A percentile compares a stretch with the other conserved stretches of the same genome.
These are phyloP conservation scores for Pachyseris speciosa DNA, from an alignment of 64 coral and sea anemone species.

Conservation along the genomic window DNA sequence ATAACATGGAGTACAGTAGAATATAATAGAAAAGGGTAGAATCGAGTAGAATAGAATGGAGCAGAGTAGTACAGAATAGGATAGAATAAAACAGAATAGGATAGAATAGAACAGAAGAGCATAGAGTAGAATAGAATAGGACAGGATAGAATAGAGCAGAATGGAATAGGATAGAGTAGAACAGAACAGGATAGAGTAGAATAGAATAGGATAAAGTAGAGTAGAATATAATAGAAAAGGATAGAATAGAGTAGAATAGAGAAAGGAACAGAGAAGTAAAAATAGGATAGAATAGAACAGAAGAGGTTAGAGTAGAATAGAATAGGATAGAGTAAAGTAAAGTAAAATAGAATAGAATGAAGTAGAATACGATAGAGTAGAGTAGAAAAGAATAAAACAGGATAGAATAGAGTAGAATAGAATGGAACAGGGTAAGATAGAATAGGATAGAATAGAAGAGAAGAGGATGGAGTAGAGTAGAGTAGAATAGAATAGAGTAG, in stretches of 20 bases:
- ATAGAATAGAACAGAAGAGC: background rate
- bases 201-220: background rate
- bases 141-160: background rate
- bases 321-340: background rate
- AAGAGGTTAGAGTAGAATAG: background rate
- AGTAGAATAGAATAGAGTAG: too few species aligned
- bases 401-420: background rate
- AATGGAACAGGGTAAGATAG: background rate
- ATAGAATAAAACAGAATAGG: background rate
- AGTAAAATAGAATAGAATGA: background rate
- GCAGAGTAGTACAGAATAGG: too few species aligned
- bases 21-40: background rate
- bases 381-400: background rate
- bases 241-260: background rate
- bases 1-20: background rate
- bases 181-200: background rate
- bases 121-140: background rate
- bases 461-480: too few species aligned
- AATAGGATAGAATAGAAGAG: background rate
- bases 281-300: too few species aligned
- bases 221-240: background rate
- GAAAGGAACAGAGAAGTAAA: too few species aligned
- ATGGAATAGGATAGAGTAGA: background rate
- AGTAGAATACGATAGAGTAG: background rate
- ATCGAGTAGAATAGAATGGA: background rate